Percentiles rank a stretch among this genome's conserved stretches.
phyloP scores from a whole-genome alignment of 2,888 invertebrate genomes.

The Chloroclystis v-ata region DNA sequence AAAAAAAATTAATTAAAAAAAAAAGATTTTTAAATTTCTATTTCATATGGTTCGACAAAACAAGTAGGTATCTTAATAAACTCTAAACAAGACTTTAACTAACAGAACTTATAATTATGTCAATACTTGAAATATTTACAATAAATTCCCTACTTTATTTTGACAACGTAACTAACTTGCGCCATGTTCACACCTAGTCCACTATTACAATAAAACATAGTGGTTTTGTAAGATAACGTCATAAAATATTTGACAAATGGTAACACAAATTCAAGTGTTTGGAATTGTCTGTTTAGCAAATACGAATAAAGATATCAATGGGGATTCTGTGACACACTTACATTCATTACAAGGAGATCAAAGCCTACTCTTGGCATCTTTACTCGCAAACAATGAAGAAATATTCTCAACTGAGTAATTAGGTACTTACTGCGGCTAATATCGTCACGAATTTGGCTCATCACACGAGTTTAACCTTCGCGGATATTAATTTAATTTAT shows the following conservation, averaged over 20 bases:
- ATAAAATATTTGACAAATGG: constrained; percentile 3
- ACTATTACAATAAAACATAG: constrained; percentile 2
- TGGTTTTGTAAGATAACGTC: constrained; percentile 6
- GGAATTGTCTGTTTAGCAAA: neutral
- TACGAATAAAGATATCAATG: constrained; percentile 54
- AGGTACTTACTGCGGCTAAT: constrained; percentile 40
- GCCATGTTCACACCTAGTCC: constrained; percentile 13
- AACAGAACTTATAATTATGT: too few species aligned
- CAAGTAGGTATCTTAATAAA: too few species aligned
- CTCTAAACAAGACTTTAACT: too few species aligned
- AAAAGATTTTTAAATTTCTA: too few species aligned
- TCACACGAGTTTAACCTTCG: constrained; percentile 41
- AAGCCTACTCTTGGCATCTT: constrained; percentile 54
- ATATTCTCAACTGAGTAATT: constrained; percentile 38
- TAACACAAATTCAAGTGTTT: neutral
- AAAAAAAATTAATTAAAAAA: too few species aligned
- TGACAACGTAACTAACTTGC: constrained; percentile 11
- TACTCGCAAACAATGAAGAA: constrained; percentile 50
- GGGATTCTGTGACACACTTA: constrained; percentile 47
- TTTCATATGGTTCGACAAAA: too few species aligned
- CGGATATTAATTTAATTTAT: constrained; percentile 45
- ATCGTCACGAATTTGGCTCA: constrained; percentile 35
- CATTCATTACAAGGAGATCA: constrained; percentile 56
- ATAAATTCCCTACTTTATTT: constrained; percentile 8
- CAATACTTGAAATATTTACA: neutral